Evolutionary conservation across 2,797 vertebrate genomes (phyloP).

Genomic region (Hirundo rustica): DNA sequence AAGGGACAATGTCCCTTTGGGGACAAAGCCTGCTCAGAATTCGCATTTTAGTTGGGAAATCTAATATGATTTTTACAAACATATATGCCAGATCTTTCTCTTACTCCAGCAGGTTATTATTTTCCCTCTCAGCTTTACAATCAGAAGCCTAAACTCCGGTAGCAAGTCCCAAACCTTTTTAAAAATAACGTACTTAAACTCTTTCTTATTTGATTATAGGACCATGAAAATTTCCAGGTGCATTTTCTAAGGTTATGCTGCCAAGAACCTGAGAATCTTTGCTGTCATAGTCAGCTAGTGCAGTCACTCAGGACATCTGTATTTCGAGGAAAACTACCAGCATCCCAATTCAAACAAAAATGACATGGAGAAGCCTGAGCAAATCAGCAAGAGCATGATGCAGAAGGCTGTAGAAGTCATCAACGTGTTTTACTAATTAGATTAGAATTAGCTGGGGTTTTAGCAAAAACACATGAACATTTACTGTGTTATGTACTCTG

Average conservation of each 20-base stretch:
- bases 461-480: neutral
- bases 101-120: neutral
- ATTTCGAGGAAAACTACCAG: neutral
- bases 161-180: neutral
- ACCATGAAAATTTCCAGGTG: neutral
- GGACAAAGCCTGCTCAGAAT: neutral
- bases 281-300: neutral
- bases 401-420: neutral
- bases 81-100: neutral
- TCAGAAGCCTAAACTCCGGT: neutral
- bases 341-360: neutral
- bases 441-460: neutral
- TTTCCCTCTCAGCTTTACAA: neutral
- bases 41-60: neutral
- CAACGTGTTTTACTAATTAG: neutral
- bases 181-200: neutral
- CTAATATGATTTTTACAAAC: neutral
- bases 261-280: neutral
- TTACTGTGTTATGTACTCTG: neutral
- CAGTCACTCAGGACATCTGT: neutral
- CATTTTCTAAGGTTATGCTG: neutral
- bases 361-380: neutral
- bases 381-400: neutral
- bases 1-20: neutral
- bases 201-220: neutral